Evolutionary conservation across 1,140 invertebrate genomes (phyloP), one percentile per base, ranked within the genome.

Genomic region (Dinothrombium tinctorium): DNA sequence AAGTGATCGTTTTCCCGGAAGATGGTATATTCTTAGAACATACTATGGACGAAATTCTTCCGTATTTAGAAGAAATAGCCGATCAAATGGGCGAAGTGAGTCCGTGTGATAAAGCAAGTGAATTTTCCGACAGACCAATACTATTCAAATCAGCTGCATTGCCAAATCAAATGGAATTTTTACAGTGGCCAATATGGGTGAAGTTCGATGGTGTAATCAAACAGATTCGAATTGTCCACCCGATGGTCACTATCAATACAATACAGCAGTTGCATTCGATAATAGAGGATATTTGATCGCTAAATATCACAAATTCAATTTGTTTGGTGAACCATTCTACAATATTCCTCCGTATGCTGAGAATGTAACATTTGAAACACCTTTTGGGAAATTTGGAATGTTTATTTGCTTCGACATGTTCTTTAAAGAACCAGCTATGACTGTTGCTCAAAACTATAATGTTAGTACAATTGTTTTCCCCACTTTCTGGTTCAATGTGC

Each of bases 361-460:
- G 45, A 24, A 63, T 0, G 56, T 61, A 0, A 65, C 56, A 4
- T 83, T 86, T 45, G 56, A 59, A 4, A 60, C 72, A 0, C 53
- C 53, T 22, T 31, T 47, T 20, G 44, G 46, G 4, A 40, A 62
- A 12, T 86, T 89, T 53, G 80, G 77, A 1, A 57, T 71, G 1
- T 62, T 80, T 19, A 72, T 69, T 39, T 76, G 75, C 46, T 76
- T 76, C 47, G 79, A 86, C 53, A 62, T 83, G 17, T 46, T 80
- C 1, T 73, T 72, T 50, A 49, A 66, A 32, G 52, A 63, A 4
- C 78, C 79, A 0, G 57, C 66, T 0, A 49, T 66, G 4, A 51
- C 59, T 21, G 42, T 58, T 2, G 51, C 76, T 2, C 47, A 61
- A 19, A 56, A 66, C 20, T 42, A 58, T 6, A 56, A 60, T 1